phyloP scores from a whole-genome alignment of 1,140 invertebrate species.

The fruit fly (Drosophila melanogaster) region Release_6_plus_ISO1_MT NT_033779.5:9739501-9740000 shows the following conservation, averaged over 20 bases:
- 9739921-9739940: constrained; percentile 74
- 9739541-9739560: constrained; percentile 58
- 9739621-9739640: constrained; percentile 81
- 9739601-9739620: constrained; percentile 54
- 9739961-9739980: constrained; percentile 3
- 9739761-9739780: constrained; percentile 41
- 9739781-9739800: constrained; percentile 16
- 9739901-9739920: constrained; percentile 81
- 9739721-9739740: constrained; percentile 15
- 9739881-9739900: constrained; percentile 40
- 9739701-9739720: background rate
- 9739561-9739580: constrained; percentile 25
- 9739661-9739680: constrained; percentile 24
- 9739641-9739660: constrained; percentile 76
- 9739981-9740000: constrained; percentile 21
- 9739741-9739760: constrained; percentile 52
- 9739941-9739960: constrained; percentile 50
- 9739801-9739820: constrained; percentile 42
- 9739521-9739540: constrained; percentile 30
- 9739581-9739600: background rate
- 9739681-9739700: constrained; percentile 16
- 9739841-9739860: constrained; percentile 74
- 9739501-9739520: constrained; percentile 32
- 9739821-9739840: constrained; percentile 78
- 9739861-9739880: constrained; percentile 45